Evolutionary conservation across 2,797 vertebrate genomes (phyloP), one percentile per base, ranked within the genome.

Genomic region (Loris lydekkerianus): DNA sequence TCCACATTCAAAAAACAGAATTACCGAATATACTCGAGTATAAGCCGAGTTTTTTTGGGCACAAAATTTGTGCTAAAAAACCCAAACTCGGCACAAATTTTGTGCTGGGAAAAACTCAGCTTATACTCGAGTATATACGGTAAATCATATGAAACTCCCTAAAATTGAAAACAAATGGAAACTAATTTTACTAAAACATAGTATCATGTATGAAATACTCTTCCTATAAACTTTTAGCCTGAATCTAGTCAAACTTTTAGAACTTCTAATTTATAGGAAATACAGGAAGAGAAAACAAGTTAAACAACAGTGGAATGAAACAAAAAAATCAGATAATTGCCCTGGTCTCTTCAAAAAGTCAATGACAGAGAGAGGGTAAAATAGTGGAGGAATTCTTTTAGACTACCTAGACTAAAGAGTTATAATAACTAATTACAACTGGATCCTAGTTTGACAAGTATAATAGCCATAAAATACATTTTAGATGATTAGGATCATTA

Each of bases 1-100:
- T 69, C 63, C 2, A 37, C 78, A 92, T 17, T 89, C 6, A 83
- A 92, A 53, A 89, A 89, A 46, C 23, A 89, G 93, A 90, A 93
- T 40, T 70, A 34, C 34, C 34, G 34, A 34, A 34, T 34, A 34
- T 34, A 34, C 34, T 34, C 34, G 34, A 34, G 34, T 34, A 34
- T 34, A 34, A 34, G 34, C 34, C 34, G 34, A 34, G 34, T 34
- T 34, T 34, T 34, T 34, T 34, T 34, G 34, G 34, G 34, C 34
- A 34, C 34, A 34, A 34, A 34, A 34, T 34, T 34, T 34, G 34
- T 34, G 34, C 34, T 34, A 34, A 34, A 34, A 34, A 34, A 34
- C 34, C 34, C 34, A 34, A 34, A 34, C 34, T 34, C 34, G 34
- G 34, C 34, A 34, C 34, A 34, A 34, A 34, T 34, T 34, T 34